Conservation (phyloP, 2,113 vertebrate genomes). For the Poeciliopsis prolifica region DNA sequence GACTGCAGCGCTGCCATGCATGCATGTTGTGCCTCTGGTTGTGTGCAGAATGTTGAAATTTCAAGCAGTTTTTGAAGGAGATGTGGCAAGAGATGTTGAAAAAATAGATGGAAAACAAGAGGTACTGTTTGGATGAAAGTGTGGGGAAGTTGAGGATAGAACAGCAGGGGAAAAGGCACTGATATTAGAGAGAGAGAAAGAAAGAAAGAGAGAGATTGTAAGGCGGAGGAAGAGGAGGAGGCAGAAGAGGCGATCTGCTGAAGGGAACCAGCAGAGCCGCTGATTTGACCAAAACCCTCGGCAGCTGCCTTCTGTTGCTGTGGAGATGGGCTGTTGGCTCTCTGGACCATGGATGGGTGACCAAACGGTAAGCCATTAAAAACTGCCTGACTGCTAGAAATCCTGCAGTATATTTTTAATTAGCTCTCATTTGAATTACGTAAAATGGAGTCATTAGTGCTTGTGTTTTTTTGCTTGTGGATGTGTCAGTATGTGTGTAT, state of each 20-base stretch:
- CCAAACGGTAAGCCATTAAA: constrained; percentile 54
- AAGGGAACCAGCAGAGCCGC: constrained; percentile 46
- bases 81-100: constrained; percentile 28
- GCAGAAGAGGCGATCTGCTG: constrained; percentile 42
- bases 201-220: constrained; percentile 1
- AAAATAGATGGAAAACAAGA: constrained; percentile 36
- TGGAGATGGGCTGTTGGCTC: constrained; percentile 77
- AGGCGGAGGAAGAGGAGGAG: constrained; percentile 48
- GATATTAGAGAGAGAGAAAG: constrained; percentile 22
- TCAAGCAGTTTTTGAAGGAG: constrained; percentile 32
- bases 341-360: constrained; percentile 75
- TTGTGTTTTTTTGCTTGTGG: background rate
- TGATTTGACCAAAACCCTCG: constrained; percentile 41
- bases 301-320: constrained; percentile 57
- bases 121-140: background rate
- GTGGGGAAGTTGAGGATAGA: constrained; percentile 31
- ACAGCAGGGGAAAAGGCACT: constrained; percentile 16
- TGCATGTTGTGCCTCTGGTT: constrained; percentile 14
- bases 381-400: background rate
- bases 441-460: background rate
- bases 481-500: constrained; percentile 5
- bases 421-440: background rate
- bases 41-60: constrained; percentile 47
- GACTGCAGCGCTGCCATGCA: constrained; percentile 54
- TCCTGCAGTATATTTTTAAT: background rate